Base-by-base conservation (phyloP, 1,140 invertebrate genomes). In the Leptinotarsa texana region DNA sequence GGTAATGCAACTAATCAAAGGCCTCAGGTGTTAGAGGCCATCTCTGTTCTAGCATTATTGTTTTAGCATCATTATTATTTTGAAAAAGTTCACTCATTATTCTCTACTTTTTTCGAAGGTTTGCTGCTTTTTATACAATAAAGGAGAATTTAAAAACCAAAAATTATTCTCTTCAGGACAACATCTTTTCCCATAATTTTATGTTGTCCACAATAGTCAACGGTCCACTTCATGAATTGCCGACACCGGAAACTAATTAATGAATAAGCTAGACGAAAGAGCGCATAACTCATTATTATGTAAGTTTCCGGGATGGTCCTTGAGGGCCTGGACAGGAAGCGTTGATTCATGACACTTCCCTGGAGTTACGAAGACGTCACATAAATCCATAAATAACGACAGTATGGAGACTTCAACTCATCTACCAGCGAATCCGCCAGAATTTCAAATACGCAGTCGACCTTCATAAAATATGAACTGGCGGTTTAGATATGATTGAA, bases 241-340 rank as follows among this genome's bases (percentile, higher is more conserved):
- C 33, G 51, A 15, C 51, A 57, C 51, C n/a, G 51, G 51, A 57
- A 57, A 57, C 51, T 67, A 67, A 67, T 67, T 67, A 67, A 67
- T 42, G 65, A 17, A 67, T 67, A 24, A 42, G 18, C 65, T n/a
- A 67, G 65, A 67, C 24, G 65, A 42, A 57, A 57, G 24, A 42
- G 65, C 65, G 13, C 65, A 67, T 67, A 33, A 67, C 65, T 67
- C 65, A 67, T 67, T 67, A 67, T 67, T 67, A 67, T 67, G 65
- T 67, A 67, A 67, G 65, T 67, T 67, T 67, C 65, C 65, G 65
- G 65, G 15, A 24, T 15, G 65, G 65, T 42, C 65, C 65, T 67
- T 67, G 65, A 67, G 65, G 65, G 65, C 27, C 65, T 67, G 65
- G 65, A 67, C 65, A 67, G 65, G 65, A 67, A 67, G 22, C 24